Percentiles rank a stretch among this genome's conserved stretches.
Evolutionary conservation across 2,113 vertebrate genomes (phyloP).

Genomic region (Dendropsophus ebraccatus): DNA sequence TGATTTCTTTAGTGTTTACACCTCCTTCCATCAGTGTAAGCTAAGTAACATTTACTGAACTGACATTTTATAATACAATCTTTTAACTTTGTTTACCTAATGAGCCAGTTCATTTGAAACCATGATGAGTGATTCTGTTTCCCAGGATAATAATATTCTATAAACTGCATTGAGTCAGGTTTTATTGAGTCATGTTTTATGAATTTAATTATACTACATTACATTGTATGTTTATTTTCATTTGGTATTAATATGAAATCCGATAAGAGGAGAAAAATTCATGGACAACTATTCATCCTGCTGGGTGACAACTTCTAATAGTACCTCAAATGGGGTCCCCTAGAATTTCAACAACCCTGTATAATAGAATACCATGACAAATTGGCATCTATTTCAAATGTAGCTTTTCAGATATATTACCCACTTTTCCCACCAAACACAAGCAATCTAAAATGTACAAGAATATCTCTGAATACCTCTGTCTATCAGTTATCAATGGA

Average conservation of each 20-base stretch:
- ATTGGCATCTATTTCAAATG: background rate
- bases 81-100: conserved; percentile 8
- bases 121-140: conserved; percentile 4
- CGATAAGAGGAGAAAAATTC: background rate
- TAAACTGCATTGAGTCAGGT: background rate
- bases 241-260: background rate
- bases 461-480: too few species aligned
- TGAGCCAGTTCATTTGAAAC: background rate
- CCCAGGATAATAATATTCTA: background rate
- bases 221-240: background rate
- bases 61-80: background rate
- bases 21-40: background rate
- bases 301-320: too few species aligned
- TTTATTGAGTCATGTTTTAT: conserved; percentile 15
- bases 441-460: too few species aligned
- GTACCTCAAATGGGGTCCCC: background rate
- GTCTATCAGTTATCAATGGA: too few species aligned
- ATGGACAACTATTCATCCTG: background rate
- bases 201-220: background rate
- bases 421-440: too few species aligned
- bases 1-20: background rate
- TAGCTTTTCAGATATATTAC: too few species aligned
- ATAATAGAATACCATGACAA: background rate
- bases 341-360: too few species aligned
- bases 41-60: conserved; percentile 1